Conservation (phyloP, 1,140 invertebrate species). For the Cheumatopsyche charites region DNA sequence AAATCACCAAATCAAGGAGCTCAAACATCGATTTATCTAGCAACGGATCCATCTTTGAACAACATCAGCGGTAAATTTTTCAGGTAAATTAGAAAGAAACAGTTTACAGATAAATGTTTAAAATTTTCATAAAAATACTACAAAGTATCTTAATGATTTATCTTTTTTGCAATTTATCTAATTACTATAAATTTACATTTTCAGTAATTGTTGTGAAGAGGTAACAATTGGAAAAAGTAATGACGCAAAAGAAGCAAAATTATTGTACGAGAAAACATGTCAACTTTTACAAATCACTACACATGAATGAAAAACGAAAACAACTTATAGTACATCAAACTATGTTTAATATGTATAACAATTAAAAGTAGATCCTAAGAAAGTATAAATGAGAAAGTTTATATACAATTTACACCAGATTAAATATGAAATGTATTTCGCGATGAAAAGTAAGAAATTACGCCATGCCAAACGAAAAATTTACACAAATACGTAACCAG, state of each 20-base stretch:
- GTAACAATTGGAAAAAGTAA: slow-evolving; percentile 56
- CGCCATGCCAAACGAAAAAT: too few relatives aligned
- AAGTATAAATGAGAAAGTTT: too few relatives aligned
- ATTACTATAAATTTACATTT: too few relatives aligned
- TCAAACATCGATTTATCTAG: slow-evolving; percentile 67
- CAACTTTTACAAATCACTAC: slow-evolving; percentile 46
- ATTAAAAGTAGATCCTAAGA: too few relatives aligned
- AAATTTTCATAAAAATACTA: too few relatives aligned
- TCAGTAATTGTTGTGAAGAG: slow-evolving; percentile 60
- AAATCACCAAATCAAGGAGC: slow-evolving; percentile 67
- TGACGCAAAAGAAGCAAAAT: slow-evolving; percentile 56
- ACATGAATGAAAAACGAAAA: neutral
- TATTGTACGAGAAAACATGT: slow-evolving; percentile 58
- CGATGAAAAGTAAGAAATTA: too few relatives aligned
- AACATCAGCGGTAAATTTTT: slow-evolving; percentile 66
- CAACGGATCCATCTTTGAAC: slow-evolving; percentile 62
- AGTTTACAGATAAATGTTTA: too few relatives aligned
- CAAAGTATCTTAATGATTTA: too few relatives aligned
- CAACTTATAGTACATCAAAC: neutral
- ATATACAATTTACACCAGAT: too few relatives aligned
- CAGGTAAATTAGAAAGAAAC: slow-evolving; percentile 55
- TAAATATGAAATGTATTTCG: too few relatives aligned
- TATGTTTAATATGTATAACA: neutral
- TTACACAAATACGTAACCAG: too few relatives aligned
- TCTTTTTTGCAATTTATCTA: too few relatives aligned